These are phyloP conservation scores for Isoperla grammatica DNA, from an alignment of 2,888 invertebrate genomes.

Conservation along the genomic window DNA sequence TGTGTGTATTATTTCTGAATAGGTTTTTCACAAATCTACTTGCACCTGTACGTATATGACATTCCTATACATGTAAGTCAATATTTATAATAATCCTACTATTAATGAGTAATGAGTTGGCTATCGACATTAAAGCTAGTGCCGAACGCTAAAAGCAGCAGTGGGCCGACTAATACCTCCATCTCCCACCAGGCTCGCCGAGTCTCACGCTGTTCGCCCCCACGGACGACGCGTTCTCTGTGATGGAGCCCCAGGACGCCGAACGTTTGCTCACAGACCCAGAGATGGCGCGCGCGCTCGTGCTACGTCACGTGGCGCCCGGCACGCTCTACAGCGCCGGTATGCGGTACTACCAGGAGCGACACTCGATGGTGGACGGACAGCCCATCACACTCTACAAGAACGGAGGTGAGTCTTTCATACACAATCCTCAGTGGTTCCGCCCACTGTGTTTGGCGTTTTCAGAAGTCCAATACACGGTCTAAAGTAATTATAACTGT, in stretches of 20 bases:
- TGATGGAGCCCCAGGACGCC: constrained; percentile 55
- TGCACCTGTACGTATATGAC: no score
- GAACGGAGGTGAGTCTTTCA: constrained; percentile 59
- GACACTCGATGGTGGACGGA: constrained; percentile 68
- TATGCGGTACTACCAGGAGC: constrained; percentile 81
- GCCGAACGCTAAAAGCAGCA: no score
- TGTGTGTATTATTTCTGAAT: no score
- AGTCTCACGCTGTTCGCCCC: constrained; percentile 70
- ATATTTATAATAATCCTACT: no score
- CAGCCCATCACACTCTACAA: constrained; percentile 75
- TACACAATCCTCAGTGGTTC: not conserved
- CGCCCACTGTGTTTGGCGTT: no score
- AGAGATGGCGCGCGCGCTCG: constrained; percentile 60
- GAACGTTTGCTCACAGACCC: constrained; percentile 56
- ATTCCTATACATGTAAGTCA: no score
- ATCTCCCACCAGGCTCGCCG: not conserved
- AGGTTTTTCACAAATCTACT: no score
- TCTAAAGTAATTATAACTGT: no score
- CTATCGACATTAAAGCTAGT: no score
- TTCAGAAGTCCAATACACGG: no score
- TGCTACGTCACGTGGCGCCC: constrained; percentile 68
- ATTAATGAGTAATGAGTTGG: no score
- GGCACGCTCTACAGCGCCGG: constrained; percentile 80
- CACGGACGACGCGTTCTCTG: constrained; percentile 73
- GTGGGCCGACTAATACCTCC: no score